phyloP scores from a whole-genome alignment of 92 coral and sea anemone genomes.

The Palythoa grandiflora region DNA sequence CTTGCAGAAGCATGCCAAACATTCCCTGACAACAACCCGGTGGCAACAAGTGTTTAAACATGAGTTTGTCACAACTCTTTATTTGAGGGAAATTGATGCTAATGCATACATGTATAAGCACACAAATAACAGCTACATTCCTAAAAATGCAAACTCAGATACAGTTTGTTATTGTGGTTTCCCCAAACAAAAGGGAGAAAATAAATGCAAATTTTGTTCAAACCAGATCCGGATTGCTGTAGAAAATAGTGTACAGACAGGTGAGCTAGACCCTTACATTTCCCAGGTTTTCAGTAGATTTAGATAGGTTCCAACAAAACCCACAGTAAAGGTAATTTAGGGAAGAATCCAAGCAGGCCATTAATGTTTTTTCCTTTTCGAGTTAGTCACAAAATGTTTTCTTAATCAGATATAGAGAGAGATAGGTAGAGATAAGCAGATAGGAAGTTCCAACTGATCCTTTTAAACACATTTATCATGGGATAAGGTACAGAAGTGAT shows the following conservation, averaged over 20 bases:
- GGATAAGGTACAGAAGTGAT: conserved; percentile 10
- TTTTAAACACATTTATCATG: conserved; percentile 8
- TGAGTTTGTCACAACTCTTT: conserved; percentile 63
- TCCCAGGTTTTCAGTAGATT: conserved; percentile 5
- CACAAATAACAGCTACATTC: conserved; percentile 47
- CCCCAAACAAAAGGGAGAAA: conserved; percentile 14
- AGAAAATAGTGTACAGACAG: conserved; percentile 32
- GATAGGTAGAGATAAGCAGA: neutral
- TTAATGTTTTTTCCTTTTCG: neutral
- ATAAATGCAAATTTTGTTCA: conserved; percentile 49
- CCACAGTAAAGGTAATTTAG: conserved; percentile 34
- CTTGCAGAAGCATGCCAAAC: conserved; percentile 59
- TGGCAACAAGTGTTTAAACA: conserved; percentile 64
- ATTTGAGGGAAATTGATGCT: conserved; percentile 60
- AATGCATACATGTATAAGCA: conserved; percentile 46
- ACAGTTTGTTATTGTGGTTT: conserved; percentile 59
- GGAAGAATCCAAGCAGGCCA: neutral
- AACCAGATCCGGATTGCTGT: conserved; percentile 43
- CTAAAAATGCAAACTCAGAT: conserved; percentile 13
- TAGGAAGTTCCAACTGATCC: conserved; percentile 7
- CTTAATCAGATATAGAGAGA: neutral
- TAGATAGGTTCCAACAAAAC: neutral
- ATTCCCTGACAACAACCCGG: conserved; percentile 50
- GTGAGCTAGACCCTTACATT: conserved; percentile 42
- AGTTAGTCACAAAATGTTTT: conserved; percentile 9